Base-by-base conservation (phyloP, 1,140 invertebrate species). In the Orius insidiosus region DNA sequence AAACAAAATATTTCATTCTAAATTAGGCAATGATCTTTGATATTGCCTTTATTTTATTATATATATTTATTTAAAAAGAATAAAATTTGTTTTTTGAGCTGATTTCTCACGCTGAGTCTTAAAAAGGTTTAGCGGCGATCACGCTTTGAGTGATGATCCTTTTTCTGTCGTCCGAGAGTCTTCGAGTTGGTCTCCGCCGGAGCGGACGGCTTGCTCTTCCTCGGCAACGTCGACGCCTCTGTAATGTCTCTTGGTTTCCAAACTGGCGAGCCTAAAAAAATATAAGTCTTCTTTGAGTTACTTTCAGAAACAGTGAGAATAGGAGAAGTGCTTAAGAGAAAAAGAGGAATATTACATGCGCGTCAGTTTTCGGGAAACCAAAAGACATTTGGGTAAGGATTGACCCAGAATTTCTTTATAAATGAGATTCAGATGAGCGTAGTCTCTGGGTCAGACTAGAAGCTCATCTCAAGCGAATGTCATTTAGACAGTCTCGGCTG, bases 221-320 rank as follows among this genome's bases (percentile, higher is more conserved):
- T 47, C 15, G 57, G 57, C 15, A 59, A 52, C 4, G 57, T 59
- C 34, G 52, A 44, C 15, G 56, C 46, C 51, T 59, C 57, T 30
- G 55, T 53, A 55, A 63, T 72, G 66, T 84, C 80, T 68, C 83
- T 72, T 68, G 81, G 82, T 76, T 88, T 89, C 84, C 84, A 88
- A 63, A 88, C 78, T 61, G 84, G 84, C 61, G 84, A 87, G 64
- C 81, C 80, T 78, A 77, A 68, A 77, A 77, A 68, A 74, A 67
- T 68, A 58, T 53, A 44, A 31, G 8, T 41, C 19, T 11, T 19
- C 30, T 41, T 15, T 11, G n/a, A 41, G 18, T 38, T 15, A 38
- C 10, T 47, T 30, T 13, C 13, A 18, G 30, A 19, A 30, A 30
- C 19, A 30, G 41, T 30, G 41, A 43, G 9, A 33, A 44, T 30